These are phyloP conservation scores for Kryphioiulus occultus DNA, from an alignment of 2,888 invertebrate genomes.

Conservation along the genomic window DNA sequence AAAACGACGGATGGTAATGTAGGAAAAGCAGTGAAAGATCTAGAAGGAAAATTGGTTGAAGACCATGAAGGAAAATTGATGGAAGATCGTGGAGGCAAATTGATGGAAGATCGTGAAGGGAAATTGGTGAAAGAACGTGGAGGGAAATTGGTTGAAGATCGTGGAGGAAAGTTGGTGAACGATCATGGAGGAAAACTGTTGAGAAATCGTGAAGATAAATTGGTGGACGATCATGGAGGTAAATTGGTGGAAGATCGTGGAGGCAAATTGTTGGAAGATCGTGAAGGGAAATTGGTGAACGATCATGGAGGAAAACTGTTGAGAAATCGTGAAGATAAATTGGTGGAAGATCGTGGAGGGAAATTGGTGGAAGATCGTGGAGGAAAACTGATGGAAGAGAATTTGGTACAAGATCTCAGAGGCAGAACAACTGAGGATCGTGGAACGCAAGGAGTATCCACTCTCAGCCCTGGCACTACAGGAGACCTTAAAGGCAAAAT, in stretches of 20 bases:
- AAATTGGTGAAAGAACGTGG: background rate
- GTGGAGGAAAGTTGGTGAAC: too few relatives aligned
- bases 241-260: background rate
- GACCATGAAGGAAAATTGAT: background rate
- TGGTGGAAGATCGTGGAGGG: too few relatives aligned
- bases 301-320: too few relatives aligned
- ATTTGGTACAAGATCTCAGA: background rate
- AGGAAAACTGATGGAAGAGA: too few relatives aligned
- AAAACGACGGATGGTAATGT: background rate
- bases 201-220: too few relatives aligned
- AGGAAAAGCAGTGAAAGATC: background rate
- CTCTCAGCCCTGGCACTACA: too few relatives aligned
- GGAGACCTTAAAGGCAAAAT: background rate
- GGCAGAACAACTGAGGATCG: background rate
- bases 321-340: too few relatives aligned
- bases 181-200: too few relatives aligned
- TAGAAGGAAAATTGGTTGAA: background rate
- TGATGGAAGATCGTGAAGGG: background rate
- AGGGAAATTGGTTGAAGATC: too few relatives aligned
- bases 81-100: background rate
- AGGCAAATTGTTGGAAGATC: background rate
- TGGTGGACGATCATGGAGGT: background rate
- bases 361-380: too few relatives aligned
- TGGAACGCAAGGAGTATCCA: background rate
- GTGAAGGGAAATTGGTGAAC: background rate